Conservation (phyloP, 2,888 invertebrate species). For the Baccha elongata region DNA sequence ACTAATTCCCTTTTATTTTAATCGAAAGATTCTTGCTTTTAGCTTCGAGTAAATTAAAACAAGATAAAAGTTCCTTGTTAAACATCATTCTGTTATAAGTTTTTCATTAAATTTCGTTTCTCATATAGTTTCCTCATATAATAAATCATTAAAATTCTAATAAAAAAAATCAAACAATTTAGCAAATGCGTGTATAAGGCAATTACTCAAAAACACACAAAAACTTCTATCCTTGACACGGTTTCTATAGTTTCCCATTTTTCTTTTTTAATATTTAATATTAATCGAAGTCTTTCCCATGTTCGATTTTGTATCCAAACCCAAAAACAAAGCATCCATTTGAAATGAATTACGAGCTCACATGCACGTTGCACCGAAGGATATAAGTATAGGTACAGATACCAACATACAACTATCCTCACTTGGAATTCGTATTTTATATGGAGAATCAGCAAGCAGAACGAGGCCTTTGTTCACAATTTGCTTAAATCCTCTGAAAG, state of each 20-base stretch:
- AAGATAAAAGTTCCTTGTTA: too few relatives aligned
- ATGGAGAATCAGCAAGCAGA: constrained; percentile 7
- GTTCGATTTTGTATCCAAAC: background rate
- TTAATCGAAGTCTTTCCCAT: constrained; percentile 12
- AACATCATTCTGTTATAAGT: too few relatives aligned
- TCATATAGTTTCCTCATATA: too few relatives aligned
- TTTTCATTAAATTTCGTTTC: too few relatives aligned
- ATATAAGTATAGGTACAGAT: background rate
- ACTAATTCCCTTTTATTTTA: too few relatives aligned
- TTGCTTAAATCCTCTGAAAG: constrained; percentile 32
- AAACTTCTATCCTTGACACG: constrained; percentile 54
- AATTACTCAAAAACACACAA: constrained; percentile 31
- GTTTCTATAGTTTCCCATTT: constrained; percentile 7
- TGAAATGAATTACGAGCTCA: constrained; percentile 44
- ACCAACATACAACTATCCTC: too few relatives aligned
- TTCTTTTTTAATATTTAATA: background rate
- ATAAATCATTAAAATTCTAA: background rate
- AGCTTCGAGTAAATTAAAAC: too few relatives aligned
- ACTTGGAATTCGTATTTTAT: constrained; percentile 13
- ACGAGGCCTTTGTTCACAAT: constrained; percentile 30
- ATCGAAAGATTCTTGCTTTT: too few relatives aligned
- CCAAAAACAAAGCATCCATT: constrained; percentile 25
- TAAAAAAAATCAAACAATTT: background rate
- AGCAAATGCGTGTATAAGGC: constrained; percentile 20
- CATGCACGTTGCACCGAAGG: constrained; percentile 6